Percentiles rank a stretch among this genome's conserved stretches.
phyloP scores from a whole-genome alignment of 1,140 invertebrate species.

The Monochamus saltuarius region DNA sequence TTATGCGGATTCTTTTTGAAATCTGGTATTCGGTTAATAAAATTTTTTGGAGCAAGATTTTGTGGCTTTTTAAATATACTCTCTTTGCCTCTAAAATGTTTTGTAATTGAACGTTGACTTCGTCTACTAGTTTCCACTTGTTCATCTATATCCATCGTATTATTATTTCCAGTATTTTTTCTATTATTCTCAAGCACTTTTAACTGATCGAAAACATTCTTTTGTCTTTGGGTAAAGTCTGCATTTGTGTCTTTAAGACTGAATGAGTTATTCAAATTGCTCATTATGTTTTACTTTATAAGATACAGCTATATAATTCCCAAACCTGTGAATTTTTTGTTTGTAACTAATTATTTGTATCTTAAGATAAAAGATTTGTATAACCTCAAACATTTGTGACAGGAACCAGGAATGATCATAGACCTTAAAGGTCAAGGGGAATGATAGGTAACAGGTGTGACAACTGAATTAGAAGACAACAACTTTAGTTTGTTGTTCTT shows the following conservation, averaged over 20 bases:
- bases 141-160: constrained; percentile 44
- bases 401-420: too few relatives aligned
- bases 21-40: constrained; percentile 60
- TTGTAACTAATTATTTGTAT: too few relatives aligned
- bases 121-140: constrained; percentile 44
- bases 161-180: constrained; percentile 27
- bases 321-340: too few relatives aligned
- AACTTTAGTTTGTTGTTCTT: too few relatives aligned
- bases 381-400: too few relatives aligned
- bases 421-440: too few relatives aligned
- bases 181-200: constrained; percentile 45
- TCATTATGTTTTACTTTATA: too few relatives aligned
- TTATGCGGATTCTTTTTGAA: constrained; percentile 73
- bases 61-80: constrained; percentile 76
- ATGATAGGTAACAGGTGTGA: too few relatives aligned
- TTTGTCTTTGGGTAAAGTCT: constrained; percentile 47
- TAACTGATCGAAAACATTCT: constrained; percentile 52
- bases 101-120: constrained; percentile 50
- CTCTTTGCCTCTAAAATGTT: constrained; percentile 67
- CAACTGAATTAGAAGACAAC: too few relatives aligned
- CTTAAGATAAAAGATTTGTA: too few relatives aligned
- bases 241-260: constrained; percentile 25
- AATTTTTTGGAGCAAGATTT: constrained; percentile 51
- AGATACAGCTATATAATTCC: too few relatives aligned
- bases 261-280: constrained; percentile 8